These are phyloP conservation scores for Fulmarus glacialis DNA, from an alignment of 2,113 vertebrate genomes.

Conservation along the genomic window DNA sequence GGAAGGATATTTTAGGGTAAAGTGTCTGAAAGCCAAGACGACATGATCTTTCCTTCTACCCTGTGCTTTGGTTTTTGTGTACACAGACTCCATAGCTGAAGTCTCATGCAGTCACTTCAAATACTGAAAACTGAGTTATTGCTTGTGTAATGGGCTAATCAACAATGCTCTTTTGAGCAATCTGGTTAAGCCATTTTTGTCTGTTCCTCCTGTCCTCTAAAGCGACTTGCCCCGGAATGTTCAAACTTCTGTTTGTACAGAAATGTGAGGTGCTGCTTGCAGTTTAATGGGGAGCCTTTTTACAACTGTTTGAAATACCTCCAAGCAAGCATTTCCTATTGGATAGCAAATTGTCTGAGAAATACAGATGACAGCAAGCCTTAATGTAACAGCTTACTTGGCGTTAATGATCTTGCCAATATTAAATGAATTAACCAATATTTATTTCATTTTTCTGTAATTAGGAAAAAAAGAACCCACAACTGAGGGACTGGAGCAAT, in stretches of 20 bases:
- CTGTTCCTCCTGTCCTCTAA: neutral
- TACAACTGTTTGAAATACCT: neutral
- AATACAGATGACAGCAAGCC: neutral
- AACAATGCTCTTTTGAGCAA: neutral
- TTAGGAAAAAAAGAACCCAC: neutral
- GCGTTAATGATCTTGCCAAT: neutral
- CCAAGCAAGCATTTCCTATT: neutral
- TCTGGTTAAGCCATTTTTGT: neutral
- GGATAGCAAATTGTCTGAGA: neutral
- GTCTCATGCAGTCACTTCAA: neutral
- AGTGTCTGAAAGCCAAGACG: neutral
- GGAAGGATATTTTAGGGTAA: neutral
- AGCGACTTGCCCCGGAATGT: neutral
- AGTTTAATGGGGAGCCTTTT: neutral
- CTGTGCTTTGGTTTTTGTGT: neutral
- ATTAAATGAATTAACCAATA: neutral
- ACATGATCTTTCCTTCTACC: neutral
- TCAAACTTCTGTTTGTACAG: neutral
- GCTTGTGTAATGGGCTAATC: neutral
- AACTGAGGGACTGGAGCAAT: neutral
- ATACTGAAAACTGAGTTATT: neutral
- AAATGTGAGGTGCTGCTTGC: neutral
- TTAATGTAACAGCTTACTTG: neutral
- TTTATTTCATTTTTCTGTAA: neutral
- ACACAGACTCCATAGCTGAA: neutral